Conservation (phyloP, 2,888 invertebrate species). For the Byasa hedistus region DNA sequence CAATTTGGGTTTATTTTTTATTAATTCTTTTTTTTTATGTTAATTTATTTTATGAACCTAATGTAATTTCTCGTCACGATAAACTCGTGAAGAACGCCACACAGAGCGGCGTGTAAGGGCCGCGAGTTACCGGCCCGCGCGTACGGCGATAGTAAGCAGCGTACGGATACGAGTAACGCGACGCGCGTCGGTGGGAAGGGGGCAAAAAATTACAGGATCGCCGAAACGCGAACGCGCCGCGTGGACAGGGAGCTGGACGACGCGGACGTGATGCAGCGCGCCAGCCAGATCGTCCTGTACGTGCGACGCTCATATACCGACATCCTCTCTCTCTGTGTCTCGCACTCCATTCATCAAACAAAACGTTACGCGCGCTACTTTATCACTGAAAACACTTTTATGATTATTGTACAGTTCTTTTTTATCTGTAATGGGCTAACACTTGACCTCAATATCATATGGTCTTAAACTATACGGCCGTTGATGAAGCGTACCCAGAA, state of each 20-base stretch:
- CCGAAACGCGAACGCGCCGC: conserved; percentile 72
- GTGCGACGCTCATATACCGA: conserved; percentile 50
- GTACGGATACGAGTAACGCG: conserved; percentile 45
- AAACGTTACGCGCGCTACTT: conserved; percentile 35
- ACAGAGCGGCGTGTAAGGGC: conserved; percentile 53
- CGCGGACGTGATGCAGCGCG: conserved; percentile 90
- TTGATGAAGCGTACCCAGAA: no score
- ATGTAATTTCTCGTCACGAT: conserved; percentile 44
- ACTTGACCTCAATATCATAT: no score
- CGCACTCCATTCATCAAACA: conserved; percentile 63
- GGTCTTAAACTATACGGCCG: no score
- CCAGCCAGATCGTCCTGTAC: conserved; percentile 94
- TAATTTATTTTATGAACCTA: conserved; percentile 47
- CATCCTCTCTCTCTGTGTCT: conserved; percentile 48
- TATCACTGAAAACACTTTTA: no score
- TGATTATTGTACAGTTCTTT: no score
- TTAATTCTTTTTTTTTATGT: conserved; percentile 44
- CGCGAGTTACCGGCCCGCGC: conserved; percentile 48
- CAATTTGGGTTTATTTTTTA: conserved; percentile 41
- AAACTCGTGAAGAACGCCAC: conserved; percentile 50
- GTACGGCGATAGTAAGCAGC: conserved; percentile 46
- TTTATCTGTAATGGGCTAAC: no score
- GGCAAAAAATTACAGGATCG: conserved; percentile 68
- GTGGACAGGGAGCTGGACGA: conserved; percentile 84
- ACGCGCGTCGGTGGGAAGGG: conserved; percentile 59